Percentiles rank a stretch among this genome's conserved stretches.
Conservation (phyloP, 2,113 vertebrate genomes). For the Fulmarus glacialis region DNA sequence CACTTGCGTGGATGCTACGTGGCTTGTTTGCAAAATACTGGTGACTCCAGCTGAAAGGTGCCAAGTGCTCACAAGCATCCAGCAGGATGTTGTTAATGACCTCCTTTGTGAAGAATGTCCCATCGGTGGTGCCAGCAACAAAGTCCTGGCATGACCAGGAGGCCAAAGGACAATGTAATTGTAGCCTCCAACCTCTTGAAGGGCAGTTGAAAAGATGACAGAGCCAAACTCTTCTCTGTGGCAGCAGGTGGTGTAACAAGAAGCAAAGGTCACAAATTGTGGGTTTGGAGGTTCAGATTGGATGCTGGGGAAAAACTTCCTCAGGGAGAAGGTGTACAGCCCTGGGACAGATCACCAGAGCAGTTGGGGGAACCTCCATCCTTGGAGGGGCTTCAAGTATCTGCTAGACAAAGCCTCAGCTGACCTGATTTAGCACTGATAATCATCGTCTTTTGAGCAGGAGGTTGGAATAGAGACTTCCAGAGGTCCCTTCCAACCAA, state of each 20-base stretch:
- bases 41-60: not conserved
- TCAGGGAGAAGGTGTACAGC: not conserved
- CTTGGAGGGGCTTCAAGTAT: not conserved
- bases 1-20: not conserved
- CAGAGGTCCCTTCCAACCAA: not conserved
- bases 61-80: not conserved
- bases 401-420: not conserved
- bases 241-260: not conserved
- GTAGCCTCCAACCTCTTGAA: not conserved
- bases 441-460: not conserved
- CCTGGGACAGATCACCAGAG: not conserved
- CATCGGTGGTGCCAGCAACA: not conserved
- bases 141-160: not conserved
- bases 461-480: not conserved
- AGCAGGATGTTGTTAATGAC: not conserved
- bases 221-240: not conserved
- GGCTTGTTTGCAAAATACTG: constrained; percentile 26
- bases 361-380: not conserved
- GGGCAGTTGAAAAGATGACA: not conserved
- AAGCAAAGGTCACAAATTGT: not conserved
- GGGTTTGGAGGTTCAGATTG: not conserved
- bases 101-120: not conserved
- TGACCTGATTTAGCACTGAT: not conserved
- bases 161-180: not conserved
- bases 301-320: not conserved